Base-by-base conservation (phyloP, 2,797 vertebrate species). In the Enteromius treurensis region DNA sequence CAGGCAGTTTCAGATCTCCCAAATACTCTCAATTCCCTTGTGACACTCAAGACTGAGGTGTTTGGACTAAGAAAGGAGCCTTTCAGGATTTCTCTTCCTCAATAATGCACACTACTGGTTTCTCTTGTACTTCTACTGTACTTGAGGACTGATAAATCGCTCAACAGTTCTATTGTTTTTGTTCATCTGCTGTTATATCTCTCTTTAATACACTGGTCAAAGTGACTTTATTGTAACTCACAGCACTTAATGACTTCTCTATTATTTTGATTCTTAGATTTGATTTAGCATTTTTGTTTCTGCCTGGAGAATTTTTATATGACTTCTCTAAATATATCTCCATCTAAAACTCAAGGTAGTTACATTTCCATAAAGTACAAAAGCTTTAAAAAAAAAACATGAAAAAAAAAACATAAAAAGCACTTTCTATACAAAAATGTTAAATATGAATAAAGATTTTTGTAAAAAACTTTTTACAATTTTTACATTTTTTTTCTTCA, bases 21-120 rank as follows among this genome's bases (percentile, higher is more conserved):
- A 86, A 67, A 86, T 77, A 89, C 90, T 95, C 91, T 95, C 94
- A 91, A 95, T 95, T 95, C 94, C 94, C 89, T 88, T 88, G 84
- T 86, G 91, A 93, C 91, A 92, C 91, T 92, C 92, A 93, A 94
- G 87, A 80, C 68, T 40, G 14, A 34, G 75, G 42, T 29, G 8
- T 89, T 87, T 86, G 85, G 77, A 82, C 83, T 69, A 71, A 86
- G 81, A 89, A 76, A 83, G 85, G 80, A 91, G 88, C 87, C 83
- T 84, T 64, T 84, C 86, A 88, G 90, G 90, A 93, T 87, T 85
- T 80, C 37, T 75, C 85, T 86, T 84, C 77, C 88, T 84, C 88
- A 70, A 77, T 86, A 84, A 80, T 37, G 13, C 40, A 73, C 29
- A 79, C 37, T 49, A 65, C 70, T 69, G 37, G 51, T 83, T 85